These are phyloP conservation scores for Ochotona curzoniae DNA, from an alignment of 2,113 vertebrate genomes.

Conservation along the genomic window DNA sequence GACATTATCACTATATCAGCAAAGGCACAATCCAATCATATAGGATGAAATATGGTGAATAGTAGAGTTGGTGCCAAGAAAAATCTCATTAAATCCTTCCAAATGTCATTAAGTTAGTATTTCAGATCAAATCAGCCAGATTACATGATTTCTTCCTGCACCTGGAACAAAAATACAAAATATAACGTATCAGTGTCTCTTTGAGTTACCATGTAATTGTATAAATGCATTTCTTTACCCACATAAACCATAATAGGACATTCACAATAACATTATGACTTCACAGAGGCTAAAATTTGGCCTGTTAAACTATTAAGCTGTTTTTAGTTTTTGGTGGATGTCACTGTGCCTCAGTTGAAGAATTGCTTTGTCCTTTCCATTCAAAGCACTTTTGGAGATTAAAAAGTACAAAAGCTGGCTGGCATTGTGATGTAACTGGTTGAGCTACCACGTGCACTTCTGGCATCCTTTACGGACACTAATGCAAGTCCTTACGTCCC, in stretches of 20 bases:
- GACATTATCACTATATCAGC: not conserved
- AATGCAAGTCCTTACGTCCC: too few species aligned
- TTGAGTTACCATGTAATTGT: conserved; percentile 54
- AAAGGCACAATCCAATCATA: not conserved
- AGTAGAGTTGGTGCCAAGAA: not conserved
- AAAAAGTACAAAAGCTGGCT: conserved; percentile 1
- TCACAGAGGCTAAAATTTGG: conserved; percentile 1
- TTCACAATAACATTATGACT: conserved; percentile 36
- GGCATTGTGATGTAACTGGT: too few species aligned
- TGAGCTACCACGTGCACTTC: too few species aligned
- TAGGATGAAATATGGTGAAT: not conserved
- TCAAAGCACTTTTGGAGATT: conserved; percentile 62
- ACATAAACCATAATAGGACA: conserved; percentile 5
- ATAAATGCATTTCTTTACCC: conserved; percentile 47
- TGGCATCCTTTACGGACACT: too few species aligned
- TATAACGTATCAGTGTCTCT: not conserved
- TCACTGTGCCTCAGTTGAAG: conserved; percentile 44
- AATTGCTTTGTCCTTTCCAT: conserved; percentile 59
- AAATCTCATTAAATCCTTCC: conserved; percentile 40
- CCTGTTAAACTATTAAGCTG: conserved; percentile 37
- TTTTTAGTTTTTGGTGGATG: conserved; percentile 61
- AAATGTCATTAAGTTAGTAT: conserved; percentile 47
- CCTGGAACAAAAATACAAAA: conserved; percentile 45
- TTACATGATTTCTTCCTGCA: conserved; percentile 44
- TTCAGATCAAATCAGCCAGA: conserved; percentile 27